Percentiles rank a stretch among this genome's conserved stretches.
Evolutionary conservation across 2,113 vertebrate species (phyloP).

Genomic region (Carlito syrichta): DNA sequence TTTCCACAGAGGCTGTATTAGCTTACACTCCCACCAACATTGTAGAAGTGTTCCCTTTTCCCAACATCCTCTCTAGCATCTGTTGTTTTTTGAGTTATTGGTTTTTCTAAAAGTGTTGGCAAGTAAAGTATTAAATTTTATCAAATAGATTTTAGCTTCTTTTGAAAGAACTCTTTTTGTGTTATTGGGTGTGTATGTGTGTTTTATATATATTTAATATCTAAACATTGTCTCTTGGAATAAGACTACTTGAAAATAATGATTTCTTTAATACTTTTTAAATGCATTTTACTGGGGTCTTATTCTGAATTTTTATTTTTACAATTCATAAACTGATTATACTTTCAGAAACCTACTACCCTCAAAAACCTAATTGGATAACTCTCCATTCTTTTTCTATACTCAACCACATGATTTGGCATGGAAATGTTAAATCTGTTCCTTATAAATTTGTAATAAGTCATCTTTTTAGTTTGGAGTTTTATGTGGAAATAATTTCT

Average conservation of each 20-base stretch:
- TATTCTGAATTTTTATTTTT: not conserved
- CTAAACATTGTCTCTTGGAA: not conserved
- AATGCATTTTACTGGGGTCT: not conserved
- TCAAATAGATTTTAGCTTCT: not conserved
- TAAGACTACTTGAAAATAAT: not conserved
- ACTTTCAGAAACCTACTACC: not conserved
- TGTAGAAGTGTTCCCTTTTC: too few relatives aligned
- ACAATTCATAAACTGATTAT: not conserved
- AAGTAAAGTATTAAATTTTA: not conserved
- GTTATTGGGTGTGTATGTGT: not conserved
- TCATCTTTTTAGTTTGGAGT: conserved; percentile 21
- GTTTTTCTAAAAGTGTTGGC: too few relatives aligned
- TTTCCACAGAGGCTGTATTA: too few relatives aligned
- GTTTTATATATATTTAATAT: not conserved
- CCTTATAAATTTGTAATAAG: not conserved
- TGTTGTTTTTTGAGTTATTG: too few relatives aligned
- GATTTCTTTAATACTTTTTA: not conserved
- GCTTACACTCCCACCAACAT: too few relatives aligned
- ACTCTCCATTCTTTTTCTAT: not conserved
- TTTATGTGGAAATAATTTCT: conserved; percentile 43
- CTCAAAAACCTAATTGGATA: not conserved
- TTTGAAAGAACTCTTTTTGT: not conserved
- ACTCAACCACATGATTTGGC: not conserved
- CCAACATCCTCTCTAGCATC: too few relatives aligned
- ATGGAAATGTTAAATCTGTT: not conserved